phyloP scores from a whole-genome alignment of 2,113 vertebrate species.

The Antigone vipio region DNA sequence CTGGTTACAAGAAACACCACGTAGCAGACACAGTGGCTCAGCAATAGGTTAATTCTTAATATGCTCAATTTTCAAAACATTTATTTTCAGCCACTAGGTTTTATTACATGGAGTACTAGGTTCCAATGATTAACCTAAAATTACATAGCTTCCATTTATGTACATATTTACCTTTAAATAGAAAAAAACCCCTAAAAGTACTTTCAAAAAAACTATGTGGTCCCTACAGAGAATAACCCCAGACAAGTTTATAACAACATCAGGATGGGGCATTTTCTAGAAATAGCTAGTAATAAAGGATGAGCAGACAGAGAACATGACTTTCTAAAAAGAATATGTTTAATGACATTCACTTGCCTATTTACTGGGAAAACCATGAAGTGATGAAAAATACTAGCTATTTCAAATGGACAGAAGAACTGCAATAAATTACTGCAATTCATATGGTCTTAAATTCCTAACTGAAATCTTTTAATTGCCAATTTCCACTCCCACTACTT shows the following conservation, averaged over 20 bases:
- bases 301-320: background rate
- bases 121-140: background rate
- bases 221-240: background rate
- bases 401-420: background rate
- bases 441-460: background rate
- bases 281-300: background rate
- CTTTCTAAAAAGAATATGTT: background rate
- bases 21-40: background rate
- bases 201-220: background rate
- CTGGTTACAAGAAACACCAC: background rate
- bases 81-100: background rate
- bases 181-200: rapidly evolving
- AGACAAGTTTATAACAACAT: background rate
- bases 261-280: background rate
- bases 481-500: background rate
- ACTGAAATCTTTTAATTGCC: background rate
- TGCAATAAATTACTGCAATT: background rate
- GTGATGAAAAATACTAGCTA: background rate
- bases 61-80: background rate
- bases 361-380: background rate
- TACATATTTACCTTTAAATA: background rate
- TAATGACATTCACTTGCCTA: background rate
- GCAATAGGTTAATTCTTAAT: background rate
- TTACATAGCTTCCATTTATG: background rate
- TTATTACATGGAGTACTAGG: background rate